Conservation (phyloP, 2,797 vertebrate genomes). For the Lophotriccus pileatus region DNA sequence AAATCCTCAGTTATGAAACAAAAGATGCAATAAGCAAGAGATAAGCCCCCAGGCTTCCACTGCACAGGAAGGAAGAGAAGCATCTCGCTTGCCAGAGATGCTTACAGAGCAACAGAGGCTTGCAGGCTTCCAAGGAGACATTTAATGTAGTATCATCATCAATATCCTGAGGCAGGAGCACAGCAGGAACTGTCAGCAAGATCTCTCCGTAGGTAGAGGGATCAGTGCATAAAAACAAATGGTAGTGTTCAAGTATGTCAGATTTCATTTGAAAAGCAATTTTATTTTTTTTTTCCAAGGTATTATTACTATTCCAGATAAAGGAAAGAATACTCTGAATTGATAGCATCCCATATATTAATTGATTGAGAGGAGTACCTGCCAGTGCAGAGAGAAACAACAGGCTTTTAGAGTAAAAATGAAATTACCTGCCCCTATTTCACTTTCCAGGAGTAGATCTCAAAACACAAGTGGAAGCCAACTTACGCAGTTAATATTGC, state of each 20-base stretch:
- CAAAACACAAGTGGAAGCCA: background rate
- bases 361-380: background rate
- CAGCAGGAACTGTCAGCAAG: background rate
- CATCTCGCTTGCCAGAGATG: background rate
- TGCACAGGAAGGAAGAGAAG: background rate
- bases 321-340: background rate
- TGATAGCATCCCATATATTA: background rate
- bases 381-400: background rate
- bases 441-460: background rate
- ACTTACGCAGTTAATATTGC: background rate
- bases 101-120: background rate
- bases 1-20: background rate
- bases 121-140: background rate
- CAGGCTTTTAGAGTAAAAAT: background rate
- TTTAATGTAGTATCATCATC: background rate
- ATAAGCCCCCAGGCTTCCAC: fast-evolving
- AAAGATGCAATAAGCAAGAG: background rate
- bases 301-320: background rate
- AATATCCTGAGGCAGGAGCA: background rate
- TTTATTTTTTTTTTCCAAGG: background rate
- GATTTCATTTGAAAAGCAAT: background rate
- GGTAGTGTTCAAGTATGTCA: background rate
- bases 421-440: background rate
- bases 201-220: background rate
- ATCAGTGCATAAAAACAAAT: background rate